Conservation (phyloP, 2,113 vertebrate species). For the Hassar affinis region DNA sequence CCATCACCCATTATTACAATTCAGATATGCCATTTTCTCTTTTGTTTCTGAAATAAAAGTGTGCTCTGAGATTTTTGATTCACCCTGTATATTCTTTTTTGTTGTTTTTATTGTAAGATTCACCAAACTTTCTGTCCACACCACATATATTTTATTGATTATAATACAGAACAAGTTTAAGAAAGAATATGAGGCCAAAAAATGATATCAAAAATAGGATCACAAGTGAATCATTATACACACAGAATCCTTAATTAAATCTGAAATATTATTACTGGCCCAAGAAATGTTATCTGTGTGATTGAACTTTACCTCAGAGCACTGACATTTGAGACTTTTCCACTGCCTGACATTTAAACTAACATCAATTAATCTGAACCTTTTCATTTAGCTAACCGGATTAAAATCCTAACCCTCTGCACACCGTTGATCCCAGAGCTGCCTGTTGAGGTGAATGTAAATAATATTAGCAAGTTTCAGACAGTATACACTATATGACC, state of each 20-base stretch:
- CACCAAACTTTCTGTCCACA: too few relatives aligned
- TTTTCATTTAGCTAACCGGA: conserved; percentile 41
- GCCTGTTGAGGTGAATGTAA: neutral
- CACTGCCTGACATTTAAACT: conserved; percentile 49
- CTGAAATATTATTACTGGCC: conserved; percentile 37
- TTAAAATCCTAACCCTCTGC: conserved; percentile 26
- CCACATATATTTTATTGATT: neutral
- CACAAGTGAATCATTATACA: neutral
- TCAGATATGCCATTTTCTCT: too few relatives aligned
- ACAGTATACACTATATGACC: neutral
- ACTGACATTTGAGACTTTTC: conserved; percentile 50
- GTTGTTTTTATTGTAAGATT: too few relatives aligned
- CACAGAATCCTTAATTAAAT: conserved; percentile 38
- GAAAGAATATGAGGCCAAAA: neutral
- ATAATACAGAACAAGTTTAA: neutral
- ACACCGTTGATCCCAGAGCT: neutral
- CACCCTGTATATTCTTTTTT: too few relatives aligned
- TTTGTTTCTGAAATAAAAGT: too few relatives aligned
- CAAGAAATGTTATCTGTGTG: conserved; percentile 31
- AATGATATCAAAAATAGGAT: neutral
- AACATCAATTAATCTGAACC: conserved; percentile 51
- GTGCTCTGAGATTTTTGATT: too few relatives aligned
- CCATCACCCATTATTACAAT: too few relatives aligned
- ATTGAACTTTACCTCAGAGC: conserved; percentile 43
- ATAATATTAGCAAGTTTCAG: conserved; percentile 12